These are phyloP conservation scores for Gymnorhina tibicen DNA, from an alignment of 2,113 vertebrate genomes.

Conservation along the genomic window DNA sequence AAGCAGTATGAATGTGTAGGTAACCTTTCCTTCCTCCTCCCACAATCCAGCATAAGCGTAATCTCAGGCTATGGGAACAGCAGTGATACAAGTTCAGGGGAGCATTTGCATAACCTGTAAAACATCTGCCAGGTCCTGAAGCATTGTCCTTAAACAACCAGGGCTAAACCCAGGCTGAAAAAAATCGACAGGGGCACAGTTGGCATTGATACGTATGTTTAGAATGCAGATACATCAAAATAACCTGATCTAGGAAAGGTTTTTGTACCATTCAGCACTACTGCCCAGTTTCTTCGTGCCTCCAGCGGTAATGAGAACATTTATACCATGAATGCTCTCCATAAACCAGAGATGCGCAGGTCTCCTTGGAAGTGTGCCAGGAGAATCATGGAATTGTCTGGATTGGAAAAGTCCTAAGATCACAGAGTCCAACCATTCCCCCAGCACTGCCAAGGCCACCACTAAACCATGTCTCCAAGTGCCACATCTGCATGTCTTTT, in stretches of 20 bases:
- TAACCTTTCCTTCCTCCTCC: neutral
- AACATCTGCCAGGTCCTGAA: neutral
- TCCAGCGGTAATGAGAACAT: neutral
- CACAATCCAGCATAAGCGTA: neutral
- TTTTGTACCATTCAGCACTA: neutral
- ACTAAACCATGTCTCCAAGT: neutral
- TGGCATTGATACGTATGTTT: neutral
- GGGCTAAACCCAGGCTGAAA: neutral
- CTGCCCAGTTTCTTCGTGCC: neutral
- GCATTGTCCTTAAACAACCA: neutral
- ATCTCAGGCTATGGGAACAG: neutral
- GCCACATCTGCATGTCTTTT: neutral
- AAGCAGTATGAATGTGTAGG: accelerated
- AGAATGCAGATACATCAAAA: neutral
- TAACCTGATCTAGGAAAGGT: neutral
- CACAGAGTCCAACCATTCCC: neutral
- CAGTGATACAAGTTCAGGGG: accelerated
- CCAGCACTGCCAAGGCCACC: neutral
- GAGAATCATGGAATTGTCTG: neutral
- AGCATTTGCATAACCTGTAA: neutral
- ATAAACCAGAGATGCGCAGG: neutral
- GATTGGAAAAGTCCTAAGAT: neutral
- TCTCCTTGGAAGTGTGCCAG: neutral
- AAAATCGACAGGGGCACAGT: no score
- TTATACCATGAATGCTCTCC: neutral